phyloP scores from a whole-genome alignment of 2,113 vertebrate genomes.

The Columba janthina region DNA sequence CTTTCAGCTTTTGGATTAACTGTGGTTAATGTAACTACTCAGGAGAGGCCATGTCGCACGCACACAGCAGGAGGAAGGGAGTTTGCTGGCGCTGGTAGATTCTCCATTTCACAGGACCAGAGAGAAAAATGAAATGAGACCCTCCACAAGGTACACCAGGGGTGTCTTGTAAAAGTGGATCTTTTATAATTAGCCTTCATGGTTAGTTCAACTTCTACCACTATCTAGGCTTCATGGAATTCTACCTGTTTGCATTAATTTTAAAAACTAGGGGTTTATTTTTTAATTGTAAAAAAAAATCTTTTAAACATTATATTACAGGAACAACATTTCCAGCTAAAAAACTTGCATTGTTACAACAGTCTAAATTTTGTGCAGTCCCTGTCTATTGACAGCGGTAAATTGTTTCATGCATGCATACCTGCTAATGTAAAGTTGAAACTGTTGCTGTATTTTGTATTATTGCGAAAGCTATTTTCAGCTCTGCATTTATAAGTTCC shows the following conservation, averaged over 20 bases:
- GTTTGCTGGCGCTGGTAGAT: background rate
- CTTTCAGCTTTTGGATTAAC: background rate
- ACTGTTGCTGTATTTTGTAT: conserved; percentile 29
- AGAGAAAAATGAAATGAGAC: background rate
- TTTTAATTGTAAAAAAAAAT: background rate
- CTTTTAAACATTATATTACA: background rate
- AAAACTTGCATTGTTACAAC: background rate
- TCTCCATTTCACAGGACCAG: background rate
- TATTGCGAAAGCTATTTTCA: background rate
- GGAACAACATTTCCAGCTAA: background rate
- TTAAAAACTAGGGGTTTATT: background rate
- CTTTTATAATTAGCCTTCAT: background rate
- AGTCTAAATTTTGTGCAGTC: background rate
- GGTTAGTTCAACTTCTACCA: background rate
- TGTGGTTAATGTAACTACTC: background rate
- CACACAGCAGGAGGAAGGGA: background rate
- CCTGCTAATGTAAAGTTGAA: conserved; percentile 50
- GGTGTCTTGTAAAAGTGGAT: background rate
- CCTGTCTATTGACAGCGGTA: background rate
- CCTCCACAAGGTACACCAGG: background rate
- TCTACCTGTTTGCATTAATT: background rate
- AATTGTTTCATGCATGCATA: background rate
- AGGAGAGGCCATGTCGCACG: background rate
- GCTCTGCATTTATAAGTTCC: conserved; percentile 64
- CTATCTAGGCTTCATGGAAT: background rate